These are phyloP conservation scores for Clarias magur DNA, from an alignment of 2,113 vertebrate species.

Conservation along the genomic window DNA sequence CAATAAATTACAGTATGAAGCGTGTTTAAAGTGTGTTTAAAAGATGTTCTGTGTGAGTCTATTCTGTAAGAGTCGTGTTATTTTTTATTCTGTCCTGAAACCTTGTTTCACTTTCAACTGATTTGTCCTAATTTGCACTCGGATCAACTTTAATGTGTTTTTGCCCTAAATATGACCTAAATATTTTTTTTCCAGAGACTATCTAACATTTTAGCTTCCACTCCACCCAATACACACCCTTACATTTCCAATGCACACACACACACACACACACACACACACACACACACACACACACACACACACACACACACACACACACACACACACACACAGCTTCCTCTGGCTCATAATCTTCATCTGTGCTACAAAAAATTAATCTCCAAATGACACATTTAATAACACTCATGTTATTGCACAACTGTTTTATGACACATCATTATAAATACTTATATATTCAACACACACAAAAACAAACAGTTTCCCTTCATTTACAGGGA, in stretches of 20 bases:
- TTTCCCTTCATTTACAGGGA: neutral
- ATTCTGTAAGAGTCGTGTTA: neutral
- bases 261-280: neutral
- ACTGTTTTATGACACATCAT: neutral
- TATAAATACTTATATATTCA: neutral
- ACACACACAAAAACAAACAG: neutral
- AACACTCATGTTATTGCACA: neutral
- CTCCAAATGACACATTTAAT: slow-evolving; percentile 26
- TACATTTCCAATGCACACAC: neutral
- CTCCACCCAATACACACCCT: slow-evolving; percentile 15
- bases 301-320: neutral
- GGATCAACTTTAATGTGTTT: neutral
- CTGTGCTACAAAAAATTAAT: neutral
- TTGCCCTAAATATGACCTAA: neutral
- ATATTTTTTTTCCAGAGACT: neutral
- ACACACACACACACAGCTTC: neutral
- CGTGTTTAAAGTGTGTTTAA: neutral
- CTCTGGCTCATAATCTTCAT: neutral
- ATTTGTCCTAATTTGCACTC: neutral
- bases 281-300: neutral
- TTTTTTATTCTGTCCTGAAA: neutral
- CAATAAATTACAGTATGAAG: neutral
- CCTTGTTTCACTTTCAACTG: neutral
- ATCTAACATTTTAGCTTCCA: neutral
- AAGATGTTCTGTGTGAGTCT: no score